Base-by-base conservation (phyloP, 2,797 vertebrate species). In the Rhinophrynus dorsalis region DNA sequence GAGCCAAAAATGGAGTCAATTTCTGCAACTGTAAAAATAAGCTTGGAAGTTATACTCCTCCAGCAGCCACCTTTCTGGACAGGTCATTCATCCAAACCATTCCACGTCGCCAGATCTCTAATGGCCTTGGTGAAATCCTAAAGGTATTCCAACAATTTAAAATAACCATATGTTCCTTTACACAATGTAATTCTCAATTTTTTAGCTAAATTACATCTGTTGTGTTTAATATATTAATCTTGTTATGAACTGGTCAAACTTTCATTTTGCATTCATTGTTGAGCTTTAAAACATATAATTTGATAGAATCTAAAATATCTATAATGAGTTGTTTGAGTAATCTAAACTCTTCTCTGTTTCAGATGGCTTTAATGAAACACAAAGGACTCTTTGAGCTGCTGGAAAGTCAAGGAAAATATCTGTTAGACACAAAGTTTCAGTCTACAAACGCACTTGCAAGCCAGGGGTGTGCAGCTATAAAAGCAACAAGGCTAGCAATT, bases 351-450 rank as follows among this genome's bases (percentile, higher is more conserved):
- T n/a, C n/a, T 62, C 59, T 50, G 75, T 76, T 63, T 59, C 74
- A 93, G 92, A 94, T 94, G 92, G 92, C 91, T 32, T 80, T 93
- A 71, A 92, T 93, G 90, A 94, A 94, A 74, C 90, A 93, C 79
- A 85, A 73, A 75, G 90, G 84, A 29, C 81, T 94, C 7, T 92
- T 93, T 78, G 87, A 93, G 63, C 73, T 93, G 35, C 83, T 93
- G 18, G 90, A 90, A 74, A 79, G 67, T 6, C 85, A 91, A 0
- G 90, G 91, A 2, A 81, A 68, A 50, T 71, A 83, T 57, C 80
- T 93, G 26, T 74, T 94, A 69, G 90, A 93, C 63, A 89, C 89
- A 12, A 91, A 89, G 74, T 93, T 92, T 75, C 92, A 94, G 74
- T 78, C 71, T 15, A 79, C 73, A n/a, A 80, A 78, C 0, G 67